Conservation (phyloP, 2,888 invertebrate species). For the Brachyptera risi region DNA sequence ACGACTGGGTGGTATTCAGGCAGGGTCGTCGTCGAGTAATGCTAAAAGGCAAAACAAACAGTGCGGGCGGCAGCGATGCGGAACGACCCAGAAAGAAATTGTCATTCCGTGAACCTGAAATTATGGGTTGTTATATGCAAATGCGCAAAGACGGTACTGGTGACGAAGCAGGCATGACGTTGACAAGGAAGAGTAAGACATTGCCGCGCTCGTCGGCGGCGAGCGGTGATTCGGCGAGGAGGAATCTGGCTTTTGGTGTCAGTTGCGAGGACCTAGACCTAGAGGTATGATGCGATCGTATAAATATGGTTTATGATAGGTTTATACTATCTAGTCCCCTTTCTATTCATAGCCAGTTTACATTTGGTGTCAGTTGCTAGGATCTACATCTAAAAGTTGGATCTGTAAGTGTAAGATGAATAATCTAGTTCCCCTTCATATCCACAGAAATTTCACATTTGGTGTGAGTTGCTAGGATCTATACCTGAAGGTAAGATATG, state of each 20-base stretch:
- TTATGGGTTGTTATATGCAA: slow-evolving; percentile 49
- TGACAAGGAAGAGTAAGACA: slow-evolving; percentile 34
- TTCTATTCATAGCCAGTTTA: no score
- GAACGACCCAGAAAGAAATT: slow-evolving; percentile 77
- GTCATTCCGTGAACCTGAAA: slow-evolving; percentile 82
- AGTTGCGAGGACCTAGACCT: slow-evolving; percentile 56
- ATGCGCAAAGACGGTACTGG: slow-evolving; percentile 39
- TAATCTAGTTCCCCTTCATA: neutral
- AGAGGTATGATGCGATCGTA: slow-evolving; percentile 40
- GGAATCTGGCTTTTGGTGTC: slow-evolving; percentile 38
- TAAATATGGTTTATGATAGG: no score
- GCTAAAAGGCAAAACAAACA: slow-evolving; percentile 33
- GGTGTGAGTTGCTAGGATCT: slow-evolving; percentile 52
- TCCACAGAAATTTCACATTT: slow-evolving; percentile 21
- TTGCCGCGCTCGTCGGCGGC: slow-evolving; percentile 2
- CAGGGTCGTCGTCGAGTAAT: slow-evolving; percentile 21
- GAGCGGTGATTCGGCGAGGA: slow-evolving; percentile 6
- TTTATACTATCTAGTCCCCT: no score
- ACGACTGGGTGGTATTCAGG: neutral
- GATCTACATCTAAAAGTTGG: no score
- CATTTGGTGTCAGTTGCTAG: slow-evolving; percentile 50
- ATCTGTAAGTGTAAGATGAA: no score
- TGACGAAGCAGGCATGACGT: no score
- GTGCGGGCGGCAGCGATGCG: slow-evolving; percentile 41
- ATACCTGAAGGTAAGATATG: slow-evolving; percentile 46